A percentile compares a stretch with the other conserved stretches of the same genome.
phyloP scores from a whole-genome alignment of 2,113 vertebrate genomes.

The Chaetodon trifascialis region DNA sequence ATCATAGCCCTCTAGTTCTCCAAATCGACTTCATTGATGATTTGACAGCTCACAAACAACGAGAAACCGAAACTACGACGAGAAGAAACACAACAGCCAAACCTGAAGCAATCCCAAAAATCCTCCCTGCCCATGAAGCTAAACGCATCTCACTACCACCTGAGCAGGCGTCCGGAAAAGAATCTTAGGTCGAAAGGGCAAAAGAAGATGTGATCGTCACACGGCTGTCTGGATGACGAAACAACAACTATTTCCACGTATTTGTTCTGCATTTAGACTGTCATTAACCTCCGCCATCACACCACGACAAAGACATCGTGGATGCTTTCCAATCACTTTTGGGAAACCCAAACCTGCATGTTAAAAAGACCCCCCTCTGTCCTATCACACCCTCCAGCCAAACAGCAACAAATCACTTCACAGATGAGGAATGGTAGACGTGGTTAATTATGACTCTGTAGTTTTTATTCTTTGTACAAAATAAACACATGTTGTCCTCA shows the following conservation, averaged over 20 bases:
- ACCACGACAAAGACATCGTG: not conserved
- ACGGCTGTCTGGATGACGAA: not conserved
- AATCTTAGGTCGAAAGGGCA: slow-evolving; percentile 1
- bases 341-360: slow-evolving; percentile 6
- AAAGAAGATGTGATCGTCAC: not conserved
- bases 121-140: slow-evolving; percentile 11
- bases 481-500: slow-evolving; percentile 75
- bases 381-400: slow-evolving; percentile 35
- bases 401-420: slow-evolving; percentile 64
- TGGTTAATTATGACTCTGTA: slow-evolving; percentile 66
- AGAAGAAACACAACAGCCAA: not conserved
- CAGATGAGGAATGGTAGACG: slow-evolving; percentile 75
- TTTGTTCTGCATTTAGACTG: slow-evolving; percentile 21
- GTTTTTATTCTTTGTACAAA: slow-evolving; percentile 77
- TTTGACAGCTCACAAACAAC: too few species aligned
- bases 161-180: slow-evolving; percentile 18
- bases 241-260: not conserved
- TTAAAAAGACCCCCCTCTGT: slow-evolving; percentile 38
- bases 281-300: not conserved
- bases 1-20: slow-evolving; percentile 1
- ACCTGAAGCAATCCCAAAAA: slow-evolving; percentile 4
- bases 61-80: not conserved
- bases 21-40: too few species aligned
- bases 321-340: slow-evolving; percentile 1
- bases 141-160: slow-evolving; percentile 26